These are phyloP conservation scores for Spinus olivaceus DNA, from an alignment of 2,797 vertebrate genomes.

Conservation along the genomic window DNA sequence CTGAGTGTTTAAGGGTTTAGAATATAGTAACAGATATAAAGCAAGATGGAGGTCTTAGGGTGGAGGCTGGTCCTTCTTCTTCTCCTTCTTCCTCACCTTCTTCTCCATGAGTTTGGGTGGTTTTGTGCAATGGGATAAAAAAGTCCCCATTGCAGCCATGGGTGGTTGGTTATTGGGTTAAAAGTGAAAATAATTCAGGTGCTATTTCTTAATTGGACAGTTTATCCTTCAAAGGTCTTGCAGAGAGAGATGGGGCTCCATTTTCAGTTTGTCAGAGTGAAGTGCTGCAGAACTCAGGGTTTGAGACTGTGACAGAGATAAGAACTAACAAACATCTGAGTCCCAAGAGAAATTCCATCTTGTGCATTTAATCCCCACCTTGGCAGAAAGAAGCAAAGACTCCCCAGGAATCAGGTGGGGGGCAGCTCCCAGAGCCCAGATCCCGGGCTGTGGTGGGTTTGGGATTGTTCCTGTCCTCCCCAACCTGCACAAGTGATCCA, in stretches of 20 bases:
- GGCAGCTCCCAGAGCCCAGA: neutral
- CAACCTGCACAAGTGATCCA: neutral
- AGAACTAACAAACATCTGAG: too few species aligned
- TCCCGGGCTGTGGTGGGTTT: neutral
- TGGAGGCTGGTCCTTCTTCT: neutral
- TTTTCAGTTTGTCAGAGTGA: neutral
- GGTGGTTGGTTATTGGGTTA: neutral
- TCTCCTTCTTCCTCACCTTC: too few species aligned
- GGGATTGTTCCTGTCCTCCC: neutral
- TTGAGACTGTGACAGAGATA: neutral
- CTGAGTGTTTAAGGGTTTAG: neutral
- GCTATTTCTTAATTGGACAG: neutral
- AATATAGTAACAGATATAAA: neutral
- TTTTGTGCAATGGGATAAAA: neutral
- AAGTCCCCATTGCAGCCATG: rapidly evolving
- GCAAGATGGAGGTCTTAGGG: neutral
- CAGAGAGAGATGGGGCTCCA: neutral
- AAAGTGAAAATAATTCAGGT: neutral
- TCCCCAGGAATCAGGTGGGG: rapidly evolving
- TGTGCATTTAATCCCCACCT: too few species aligned
- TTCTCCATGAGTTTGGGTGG: neutral
- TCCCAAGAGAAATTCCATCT: too few species aligned
- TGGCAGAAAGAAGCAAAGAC: neutral
- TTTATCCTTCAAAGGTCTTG: neutral
- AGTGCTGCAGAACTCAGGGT: neutral